Base-by-base conservation (phyloP, 2,113 vertebrate genomes). In the Peromyscus leucopus region DNA sequence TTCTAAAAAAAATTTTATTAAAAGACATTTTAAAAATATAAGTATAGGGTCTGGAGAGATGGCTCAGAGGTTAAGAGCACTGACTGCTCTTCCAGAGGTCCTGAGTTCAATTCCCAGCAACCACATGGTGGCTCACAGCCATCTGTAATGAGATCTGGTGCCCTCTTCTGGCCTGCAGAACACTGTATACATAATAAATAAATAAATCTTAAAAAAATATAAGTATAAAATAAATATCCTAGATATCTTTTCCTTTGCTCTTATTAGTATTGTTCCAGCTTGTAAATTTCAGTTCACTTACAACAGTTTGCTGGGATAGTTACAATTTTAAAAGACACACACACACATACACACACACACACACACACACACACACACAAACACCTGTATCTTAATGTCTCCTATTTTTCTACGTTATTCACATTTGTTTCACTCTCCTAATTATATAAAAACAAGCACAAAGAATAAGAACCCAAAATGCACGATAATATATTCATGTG, bases 201-300 rank as follows among this genome's bases (percentile, higher is more conserved):
- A n/a, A n/a, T n/a, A n/a, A n/a, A n/a, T n/a, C n/a, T n/a, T n/a
- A n/a, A n/a, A 1, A 85, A 92, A 96, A 88, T 48, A 75, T 28
- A 36, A 75, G 72, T 48, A n/a, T 59, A 87, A 91, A 96, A 90
- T 39, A 93, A 96, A 80, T 80, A 24, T 63, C 46, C 28, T 61
- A 72, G 51, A 72, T 31, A 69, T 90, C 5, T 67, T 86, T 96
- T 79, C n/a, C 39, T 92, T 89, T 93, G 74, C 55, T 93, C 88
- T 92, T 46, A 51, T 84, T 55, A 78, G 28, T 61, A 82, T 33
- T 91, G 59, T 88, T 88, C 24, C 63, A 75, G 79, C 76, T 91
- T 86, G 36, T 88, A 92, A 92, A 80, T 84, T 82, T 86, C 55
- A 88, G 55, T 91, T 82, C 17, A 31, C 71, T 96, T 80, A 61